Conservation (phyloP, 23 tunicate genomes). For the Trididemnum nubilum region DNA sequence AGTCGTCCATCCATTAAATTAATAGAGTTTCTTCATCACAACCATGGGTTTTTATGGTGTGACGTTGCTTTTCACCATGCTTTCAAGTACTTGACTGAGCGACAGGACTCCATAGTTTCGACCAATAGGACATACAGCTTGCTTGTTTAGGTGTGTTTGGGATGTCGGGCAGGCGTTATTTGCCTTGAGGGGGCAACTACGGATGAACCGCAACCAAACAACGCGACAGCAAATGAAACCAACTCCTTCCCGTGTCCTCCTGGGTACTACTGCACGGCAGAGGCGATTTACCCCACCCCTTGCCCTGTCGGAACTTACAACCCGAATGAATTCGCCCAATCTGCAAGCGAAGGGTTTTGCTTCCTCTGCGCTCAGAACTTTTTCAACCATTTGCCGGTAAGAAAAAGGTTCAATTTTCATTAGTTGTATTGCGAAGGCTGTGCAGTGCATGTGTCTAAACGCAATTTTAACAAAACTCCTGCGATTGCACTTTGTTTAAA, state of each 20-base stretch:
- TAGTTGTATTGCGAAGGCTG: too few relatives aligned
- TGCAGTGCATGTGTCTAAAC: too few relatives aligned
- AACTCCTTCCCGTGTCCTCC: conserved; percentile 93
- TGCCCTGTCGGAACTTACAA: conserved; percentile 95
- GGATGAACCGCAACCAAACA: conserved; percentile 75
- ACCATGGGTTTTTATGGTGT: too few relatives aligned
- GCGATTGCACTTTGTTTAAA: too few relatives aligned
- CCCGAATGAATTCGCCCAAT: conserved; percentile 67
- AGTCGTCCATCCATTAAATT: too few relatives aligned
- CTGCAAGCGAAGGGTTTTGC: conserved; percentile 32
- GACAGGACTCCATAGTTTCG: too few relatives aligned
- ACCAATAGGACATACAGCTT: too few relatives aligned
- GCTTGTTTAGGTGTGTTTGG: conserved; percentile 76
- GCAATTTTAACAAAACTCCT: too few relatives aligned
- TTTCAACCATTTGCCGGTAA: conserved; percentile 72
- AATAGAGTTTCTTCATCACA: too few relatives aligned
- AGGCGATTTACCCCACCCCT: conserved; percentile 58
- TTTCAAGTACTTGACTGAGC: too few relatives aligned
- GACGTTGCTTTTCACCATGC: too few relatives aligned
- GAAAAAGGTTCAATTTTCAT: background rate
- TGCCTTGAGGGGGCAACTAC: conserved; percentile 89
- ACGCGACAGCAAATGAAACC: conserved; percentile 73
- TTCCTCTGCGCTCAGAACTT: conserved; percentile 64
- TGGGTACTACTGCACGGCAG: conserved; percentile 88
- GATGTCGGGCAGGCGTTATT: conserved; percentile 84